Evolutionary conservation across 2,113 vertebrate species (phyloP), one percentile per base, ranked within the genome.

Genomic region (Sisor rabdophorus): DNA sequence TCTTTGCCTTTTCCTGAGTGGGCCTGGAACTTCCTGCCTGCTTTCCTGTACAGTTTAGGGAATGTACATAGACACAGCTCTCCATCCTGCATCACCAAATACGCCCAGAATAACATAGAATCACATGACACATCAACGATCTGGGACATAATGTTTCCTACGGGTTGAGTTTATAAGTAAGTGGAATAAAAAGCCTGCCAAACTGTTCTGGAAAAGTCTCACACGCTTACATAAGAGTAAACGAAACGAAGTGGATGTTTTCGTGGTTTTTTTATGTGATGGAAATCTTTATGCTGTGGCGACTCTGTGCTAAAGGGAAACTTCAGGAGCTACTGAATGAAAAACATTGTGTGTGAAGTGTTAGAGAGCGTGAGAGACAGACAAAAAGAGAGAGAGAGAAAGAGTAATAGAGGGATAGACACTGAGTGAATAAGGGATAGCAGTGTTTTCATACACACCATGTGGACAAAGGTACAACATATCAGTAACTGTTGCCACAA

Each of bases 1-100:
- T 63, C 53, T 79, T 30, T 12, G 71, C 44, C 63, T 78, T 78
- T 79, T 79, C 79, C 60, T 61, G 79, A 58, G 56, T 56, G 52
- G 20, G 40, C 40, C 4, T 1, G 70, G 20, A 65, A 79, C 82
- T 87, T 88, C 87, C 86, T 87, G 79, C 71, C 48, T 68, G 32
- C 80, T 86, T 87, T 88, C 86, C 87, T 87, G 79, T 78, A 81
- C 83, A 86, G 85, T 59, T 2, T 64, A 47, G 79, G 75, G 84
- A 89, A 89, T 75, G 78, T 52, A 75, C 55, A 75, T 68, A 72
- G 72, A 53, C 13, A 48, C 82, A 63, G 84, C 60, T 84, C 81
- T 79, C 81, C 80, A 58, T 80, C 82, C 85, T 81, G 32, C 2
- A 80, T 59, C 17, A 15, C 36, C 12, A 58, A 70, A 26, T 58